Evolutionary conservation across 2,797 vertebrate genomes (phyloP), one percentile per base, ranked within the genome.

Genomic region (Cuculus canorus): DNA sequence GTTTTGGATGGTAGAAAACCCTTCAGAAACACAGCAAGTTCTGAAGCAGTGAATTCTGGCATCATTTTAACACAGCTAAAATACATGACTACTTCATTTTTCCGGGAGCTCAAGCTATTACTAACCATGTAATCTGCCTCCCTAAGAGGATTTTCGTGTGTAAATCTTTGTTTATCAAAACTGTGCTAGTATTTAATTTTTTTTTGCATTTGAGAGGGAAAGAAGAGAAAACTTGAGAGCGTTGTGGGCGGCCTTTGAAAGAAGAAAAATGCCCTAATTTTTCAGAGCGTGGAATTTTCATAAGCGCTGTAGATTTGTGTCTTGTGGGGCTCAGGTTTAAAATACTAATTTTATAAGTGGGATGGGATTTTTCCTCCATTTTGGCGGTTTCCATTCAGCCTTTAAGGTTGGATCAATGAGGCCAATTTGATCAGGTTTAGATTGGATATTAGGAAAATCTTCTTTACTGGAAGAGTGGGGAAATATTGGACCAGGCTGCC

Each of bases 131-230:
- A 89, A 86, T 80, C 86, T 83, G 64, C 69, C 64, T 89, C 33
- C 43, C 73, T 80, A 64, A 64, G 88, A 86, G 54, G 88, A 86
- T 95, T 93, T 83, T 23, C 19, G 5, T 32, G 24, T 86, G 63
- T 68, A 86, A 91, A 54, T 71, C 64, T 63, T 76, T 85, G 35
- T 78, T 91, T 82, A 71, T 63, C 54, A 41, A 39, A 80, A 45
- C 68, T 53, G 22, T 68, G 53, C 27, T 53, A 7, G 37, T 76
- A 30, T 39, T 90, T 73, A 35, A 28, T 17, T 16, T 37, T 39
- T 9, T n/a, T 41, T 39, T 13, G 56, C 39, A 39, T 71, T 39
- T 22, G 41, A 61, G 50, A 32, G 13, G 6, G 17, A 7, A 33
- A 59, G 50, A 41, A 48, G 35, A 18, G 30, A 12, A 28, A 45